phyloP scores from a whole-genome alignment of 2,888 invertebrate species.

The Eupithecia centaureata region DNA sequence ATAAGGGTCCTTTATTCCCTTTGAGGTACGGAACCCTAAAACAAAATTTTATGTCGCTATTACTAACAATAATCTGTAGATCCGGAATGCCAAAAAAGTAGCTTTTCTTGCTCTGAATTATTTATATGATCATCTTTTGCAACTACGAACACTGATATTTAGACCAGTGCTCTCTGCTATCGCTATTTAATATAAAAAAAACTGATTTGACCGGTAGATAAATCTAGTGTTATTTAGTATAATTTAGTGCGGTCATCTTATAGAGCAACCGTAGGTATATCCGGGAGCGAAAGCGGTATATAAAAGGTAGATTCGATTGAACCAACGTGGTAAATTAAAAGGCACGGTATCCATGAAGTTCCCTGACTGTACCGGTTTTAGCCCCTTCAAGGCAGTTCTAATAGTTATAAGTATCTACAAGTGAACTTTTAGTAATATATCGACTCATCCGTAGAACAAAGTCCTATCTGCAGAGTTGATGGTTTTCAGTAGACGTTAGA shows the following conservation, averaged over 20 bases:
- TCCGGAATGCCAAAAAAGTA: background rate
- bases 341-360: constrained; percentile 36
- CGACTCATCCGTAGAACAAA: too few relatives aligned
- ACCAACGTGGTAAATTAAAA: too few relatives aligned
- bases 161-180: background rate
- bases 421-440: constrained; percentile 3
- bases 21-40: too few relatives aligned
- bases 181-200: background rate
- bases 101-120: background rate
- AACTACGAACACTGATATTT: background rate
- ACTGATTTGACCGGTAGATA: too few relatives aligned
- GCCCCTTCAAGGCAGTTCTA: constrained; percentile 43
- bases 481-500: too few relatives aligned
- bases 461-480: too few relatives aligned
- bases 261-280: constrained; percentile 30
- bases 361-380: constrained; percentile 44
- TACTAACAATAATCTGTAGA: background rate
- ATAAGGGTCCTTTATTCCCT: background rate
- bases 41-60: too few relatives aligned
- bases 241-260: background rate
- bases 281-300: constrained; percentile 56
- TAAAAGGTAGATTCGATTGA: too few relatives aligned
- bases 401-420: constrained; percentile 13
- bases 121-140: background rate
- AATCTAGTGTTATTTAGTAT: too few relatives aligned